These are phyloP conservation scores for Drosophila novamexicana DNA, from an alignment of 1,140 invertebrate species.

Conservation along the genomic window DNA sequence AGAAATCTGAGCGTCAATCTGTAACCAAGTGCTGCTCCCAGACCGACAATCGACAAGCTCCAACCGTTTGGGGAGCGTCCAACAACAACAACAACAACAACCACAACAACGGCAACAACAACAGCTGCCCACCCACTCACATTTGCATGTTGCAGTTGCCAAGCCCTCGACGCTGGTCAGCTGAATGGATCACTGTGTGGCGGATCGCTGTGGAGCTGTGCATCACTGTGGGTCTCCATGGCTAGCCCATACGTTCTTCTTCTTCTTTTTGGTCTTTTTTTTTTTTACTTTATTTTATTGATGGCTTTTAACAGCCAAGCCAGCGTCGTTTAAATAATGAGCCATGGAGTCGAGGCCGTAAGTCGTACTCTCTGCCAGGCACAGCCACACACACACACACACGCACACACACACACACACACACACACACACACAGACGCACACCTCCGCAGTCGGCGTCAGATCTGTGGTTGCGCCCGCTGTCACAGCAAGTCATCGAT, in stretches of 20 bases:
- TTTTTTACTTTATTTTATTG: constrained; percentile 50
- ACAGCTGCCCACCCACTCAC: constrained; percentile 71
- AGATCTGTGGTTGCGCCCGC: constrained; percentile 50
- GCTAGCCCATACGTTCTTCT: constrained; percentile 50
- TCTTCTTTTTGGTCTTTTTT: not conserved
- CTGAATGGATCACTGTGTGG: constrained; percentile 2
- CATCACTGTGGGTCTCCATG: constrained; percentile 24
- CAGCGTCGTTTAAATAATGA: constrained; percentile 82
- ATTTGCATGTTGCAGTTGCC: constrained; percentile 76
- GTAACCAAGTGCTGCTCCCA: constrained; percentile 35
- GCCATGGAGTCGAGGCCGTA: constrained; percentile 59
- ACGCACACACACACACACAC: constrained; percentile 17
- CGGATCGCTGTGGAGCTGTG: constrained; percentile 13
- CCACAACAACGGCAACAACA: constrained; percentile 13
- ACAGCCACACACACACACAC: not conserved
- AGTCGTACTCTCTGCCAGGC: constrained; percentile 15
- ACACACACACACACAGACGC: constrained; percentile 9
- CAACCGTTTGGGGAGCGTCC: constrained; percentile 31
- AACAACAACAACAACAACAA: constrained; percentile 21
- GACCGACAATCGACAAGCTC: not conserved
- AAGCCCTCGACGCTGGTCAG: constrained; percentile 72
- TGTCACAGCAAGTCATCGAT: constrained; percentile 76
- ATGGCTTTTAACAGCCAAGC: constrained; percentile 78
- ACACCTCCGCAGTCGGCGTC: constrained; percentile 46
- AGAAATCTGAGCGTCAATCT: constrained; percentile 41